Conservation (phyloP, 1,140 invertebrate genomes). For the Hyposmocoma kahamanoa region DNA sequence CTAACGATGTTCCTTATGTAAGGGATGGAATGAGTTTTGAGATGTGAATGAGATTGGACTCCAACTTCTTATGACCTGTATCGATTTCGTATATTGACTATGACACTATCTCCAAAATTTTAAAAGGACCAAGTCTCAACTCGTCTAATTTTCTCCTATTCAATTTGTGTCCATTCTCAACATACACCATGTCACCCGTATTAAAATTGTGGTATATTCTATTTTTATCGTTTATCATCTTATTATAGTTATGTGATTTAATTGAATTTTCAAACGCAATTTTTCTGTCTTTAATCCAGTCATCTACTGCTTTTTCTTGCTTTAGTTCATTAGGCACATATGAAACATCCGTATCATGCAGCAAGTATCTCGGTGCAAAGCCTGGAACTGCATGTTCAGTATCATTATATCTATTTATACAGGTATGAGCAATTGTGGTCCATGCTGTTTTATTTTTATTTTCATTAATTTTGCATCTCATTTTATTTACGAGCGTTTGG, state of each 20-base stretch:
- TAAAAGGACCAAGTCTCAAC: neutral
- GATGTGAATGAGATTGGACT: neutral
- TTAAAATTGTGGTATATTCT: neutral
- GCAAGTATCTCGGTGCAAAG: conserved; percentile 39
- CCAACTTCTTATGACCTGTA: neutral
- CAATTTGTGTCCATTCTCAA: conserved; percentile 6
- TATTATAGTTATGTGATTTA: conserved; percentile 10
- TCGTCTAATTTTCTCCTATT: conserved; percentile 7
- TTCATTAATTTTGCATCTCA: conserved; percentile 32
- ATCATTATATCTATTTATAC: conserved; percentile 44
- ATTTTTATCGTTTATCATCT: conserved; percentile 6
- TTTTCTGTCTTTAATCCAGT: conserved; percentile 10
- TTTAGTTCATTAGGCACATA: conserved; percentile 33
- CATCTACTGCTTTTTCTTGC: conserved; percentile 7
- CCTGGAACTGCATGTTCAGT: conserved; percentile 40
- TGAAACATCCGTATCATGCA: conserved; percentile 33
- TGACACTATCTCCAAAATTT: conserved; percentile 1
- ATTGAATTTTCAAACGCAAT: conserved; percentile 4
- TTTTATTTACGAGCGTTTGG: conserved; percentile 32
- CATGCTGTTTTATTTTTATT: conserved; percentile 29
- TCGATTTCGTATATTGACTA: conserved; percentile 2
- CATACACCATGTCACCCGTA: conserved; percentile 2
- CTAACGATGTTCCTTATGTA: no score
- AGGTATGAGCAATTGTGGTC: conserved; percentile 15
- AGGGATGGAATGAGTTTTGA: neutral